phyloP scores from a whole-genome alignment of 2,888 invertebrate genomes.

The Doris montereyensis region DNA sequence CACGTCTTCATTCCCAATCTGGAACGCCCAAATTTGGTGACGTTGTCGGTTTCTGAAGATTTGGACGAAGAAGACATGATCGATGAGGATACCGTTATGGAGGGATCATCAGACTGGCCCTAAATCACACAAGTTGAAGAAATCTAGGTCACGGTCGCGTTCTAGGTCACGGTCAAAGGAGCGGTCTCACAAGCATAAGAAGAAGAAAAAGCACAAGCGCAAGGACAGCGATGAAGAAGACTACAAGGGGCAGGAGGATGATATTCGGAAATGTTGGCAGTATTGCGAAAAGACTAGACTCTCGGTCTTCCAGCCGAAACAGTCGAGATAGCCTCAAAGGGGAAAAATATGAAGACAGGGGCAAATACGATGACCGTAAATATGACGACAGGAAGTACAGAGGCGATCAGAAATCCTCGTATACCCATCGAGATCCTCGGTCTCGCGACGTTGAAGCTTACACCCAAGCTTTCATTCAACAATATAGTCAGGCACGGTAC shows the following conservation, averaged over 20 bases:
- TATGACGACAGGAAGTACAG: conserved; percentile 14
- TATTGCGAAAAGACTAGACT: conserved; percentile 32
- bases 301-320: conserved; percentile 27
- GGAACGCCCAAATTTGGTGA: conserved; percentile 50
- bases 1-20: conserved; percentile 47
- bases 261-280: conserved; percentile 27
- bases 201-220: conserved; percentile 39
- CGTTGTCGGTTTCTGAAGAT: conserved; percentile 47
- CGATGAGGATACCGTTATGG: conserved; percentile 36
- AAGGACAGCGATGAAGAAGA: conserved; percentile 38
- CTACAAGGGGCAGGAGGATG: conserved; percentile 25
- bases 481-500: conserved; percentile 30
- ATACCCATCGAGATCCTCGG: not conserved
- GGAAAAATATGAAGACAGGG: conserved; percentile 22
- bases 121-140: conserved; percentile 13
- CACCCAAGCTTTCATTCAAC: conserved; percentile 40
- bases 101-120: conserved; percentile 24
- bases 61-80: conserved; percentile 41
- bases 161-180: conserved; percentile 26
- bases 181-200: conserved; percentile 36
- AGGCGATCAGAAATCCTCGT: conserved; percentile 25
- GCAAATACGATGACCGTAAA: conserved; percentile 21
- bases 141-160: conserved; percentile 21
- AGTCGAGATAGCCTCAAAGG: conserved; percentile 33
- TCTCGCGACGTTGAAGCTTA: conserved; percentile 36